Percentiles rank a stretch among this genome's conserved stretches.
These are phyloP conservation scores for Lysiphlebus fabarum DNA, from an alignment of 1,140 invertebrate species.

Conservation along the genomic window DNA sequence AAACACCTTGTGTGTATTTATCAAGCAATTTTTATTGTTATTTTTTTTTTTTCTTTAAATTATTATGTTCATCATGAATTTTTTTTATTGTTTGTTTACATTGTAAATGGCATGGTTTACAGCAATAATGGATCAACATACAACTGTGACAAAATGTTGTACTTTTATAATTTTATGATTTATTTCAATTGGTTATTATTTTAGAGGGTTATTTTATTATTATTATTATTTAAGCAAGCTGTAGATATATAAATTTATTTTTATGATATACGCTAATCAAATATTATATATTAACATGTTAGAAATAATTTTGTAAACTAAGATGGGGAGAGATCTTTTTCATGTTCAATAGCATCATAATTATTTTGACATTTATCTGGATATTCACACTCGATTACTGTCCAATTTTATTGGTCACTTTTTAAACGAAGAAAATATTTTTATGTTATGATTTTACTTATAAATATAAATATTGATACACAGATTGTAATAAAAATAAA, in stretches of 20 bases:
- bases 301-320: neutral
- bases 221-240: neutral
- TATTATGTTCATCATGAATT: too few species aligned
- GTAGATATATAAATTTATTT: neutral
- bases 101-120: neutral
- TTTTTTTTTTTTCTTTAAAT: too few species aligned
- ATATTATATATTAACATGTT: conserved; percentile 11
- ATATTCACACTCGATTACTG: conserved; percentile 44
- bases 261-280: conserved; percentile 15
- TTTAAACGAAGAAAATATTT: conserved; percentile 22
- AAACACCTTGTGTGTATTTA: neutral
- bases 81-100: conserved; percentile 14
- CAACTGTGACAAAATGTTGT: too few species aligned
- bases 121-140: too few species aligned
- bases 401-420: conserved; percentile 38
- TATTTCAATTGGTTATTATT: neutral
- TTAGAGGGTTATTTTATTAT: neutral
- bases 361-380: conserved; percentile 35
- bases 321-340: neutral
- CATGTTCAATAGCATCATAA: conserved; percentile 23
- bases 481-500: neutral
- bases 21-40: too few species aligned
- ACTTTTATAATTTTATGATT: too few species aligned
- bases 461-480: neutral
- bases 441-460: conserved; percentile 9